Percentiles rank a stretch among this genome's conserved stretches.
These are phyloP conservation scores for Garra rufa DNA, from an alignment of 2,113 vertebrate species.

Conservation along the genomic window DNA sequence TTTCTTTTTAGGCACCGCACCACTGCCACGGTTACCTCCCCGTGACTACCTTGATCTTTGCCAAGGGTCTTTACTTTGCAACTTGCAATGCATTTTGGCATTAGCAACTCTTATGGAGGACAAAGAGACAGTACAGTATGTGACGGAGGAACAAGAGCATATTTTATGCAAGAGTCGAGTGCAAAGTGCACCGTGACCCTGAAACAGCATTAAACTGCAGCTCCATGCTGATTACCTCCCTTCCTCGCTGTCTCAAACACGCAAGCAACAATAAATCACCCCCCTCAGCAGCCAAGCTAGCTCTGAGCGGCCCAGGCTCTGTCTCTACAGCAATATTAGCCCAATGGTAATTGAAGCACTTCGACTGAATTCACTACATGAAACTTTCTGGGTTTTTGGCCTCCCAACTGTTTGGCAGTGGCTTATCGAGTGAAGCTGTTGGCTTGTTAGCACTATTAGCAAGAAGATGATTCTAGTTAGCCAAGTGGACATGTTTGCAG, in stretches of 20 bases:
- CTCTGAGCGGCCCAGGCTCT: constrained; percentile 4
- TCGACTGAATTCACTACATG: constrained; percentile 27
- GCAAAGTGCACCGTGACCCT: constrained; percentile 50
- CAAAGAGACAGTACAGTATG: background rate
- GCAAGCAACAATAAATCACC: constrained; percentile 59
- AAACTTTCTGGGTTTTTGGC: background rate
- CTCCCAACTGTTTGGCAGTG: background rate
- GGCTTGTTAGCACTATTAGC: background rate
- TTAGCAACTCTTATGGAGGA: constrained; percentile 17
- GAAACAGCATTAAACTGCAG: constrained; percentile 52
- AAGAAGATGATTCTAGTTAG: constrained; percentile 6
- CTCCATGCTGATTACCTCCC: constrained; percentile 46
- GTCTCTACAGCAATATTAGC: constrained; percentile 43
- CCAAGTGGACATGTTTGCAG: background rate
- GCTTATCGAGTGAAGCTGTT: background rate
- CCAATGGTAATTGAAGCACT: constrained; percentile 50
- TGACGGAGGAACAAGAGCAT: constrained; percentile 2
- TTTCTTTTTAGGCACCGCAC: background rate
- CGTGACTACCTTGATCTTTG: background rate
- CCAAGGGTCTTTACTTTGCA: constrained; percentile 9
- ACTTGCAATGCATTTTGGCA: constrained; percentile 2
- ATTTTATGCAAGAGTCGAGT: constrained; percentile 27
- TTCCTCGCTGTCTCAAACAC: constrained; percentile 54
- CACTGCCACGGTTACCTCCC: background rate
- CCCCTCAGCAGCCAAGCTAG: constrained; percentile 34